These are phyloP conservation scores for Branchellion lobata DNA, from an alignment of 2,888 invertebrate genomes.

Conservation along the genomic window DNA sequence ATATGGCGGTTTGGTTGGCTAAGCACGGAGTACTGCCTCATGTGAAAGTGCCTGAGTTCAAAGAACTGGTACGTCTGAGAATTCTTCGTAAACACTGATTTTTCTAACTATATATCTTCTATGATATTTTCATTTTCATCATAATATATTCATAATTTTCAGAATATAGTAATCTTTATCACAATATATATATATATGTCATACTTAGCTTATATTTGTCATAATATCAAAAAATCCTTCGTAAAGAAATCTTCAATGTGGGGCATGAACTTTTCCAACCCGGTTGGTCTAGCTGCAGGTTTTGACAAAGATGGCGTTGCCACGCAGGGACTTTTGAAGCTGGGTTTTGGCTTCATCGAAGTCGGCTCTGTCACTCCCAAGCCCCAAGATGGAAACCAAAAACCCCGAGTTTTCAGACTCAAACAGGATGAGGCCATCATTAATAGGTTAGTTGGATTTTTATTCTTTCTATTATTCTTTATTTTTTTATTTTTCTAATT, in stretches of 20 bases:
- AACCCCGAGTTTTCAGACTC: conserved; percentile 87
- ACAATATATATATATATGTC: too few species aligned
- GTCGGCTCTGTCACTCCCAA: conserved; percentile 91
- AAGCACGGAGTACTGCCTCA: conserved; percentile 76
- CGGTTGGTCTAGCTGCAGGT: conserved; percentile 95
- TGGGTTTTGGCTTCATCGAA: conserved; percentile 94
- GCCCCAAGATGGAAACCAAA: conserved; percentile 88
- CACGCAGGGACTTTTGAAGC: conserved; percentile 74
- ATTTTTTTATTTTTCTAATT: too few species aligned
- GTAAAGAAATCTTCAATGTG: conserved; percentile 76
- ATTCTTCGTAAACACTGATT: not conserved
- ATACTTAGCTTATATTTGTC: too few species aligned
- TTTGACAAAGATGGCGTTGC: conserved; percentile 97
- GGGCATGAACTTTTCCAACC: conserved; percentile 76
- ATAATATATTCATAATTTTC: too few species aligned
- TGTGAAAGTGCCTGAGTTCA: conserved; percentile 68
- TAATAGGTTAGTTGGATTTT: conserved; percentile 71
- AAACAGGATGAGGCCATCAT: conserved; percentile 82
- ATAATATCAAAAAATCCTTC: too few species aligned
- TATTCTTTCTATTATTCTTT: too few species aligned
- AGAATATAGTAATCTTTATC: too few species aligned
- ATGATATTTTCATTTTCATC: too few species aligned
- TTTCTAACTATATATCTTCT: not conserved
- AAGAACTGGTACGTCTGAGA: conserved; percentile 67
- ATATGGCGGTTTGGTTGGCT: conserved; percentile 73